These are phyloP conservation scores for Amphiduros pacificus DNA, from an alignment of 2,888 invertebrate genomes.

Conservation along the genomic window DNA sequence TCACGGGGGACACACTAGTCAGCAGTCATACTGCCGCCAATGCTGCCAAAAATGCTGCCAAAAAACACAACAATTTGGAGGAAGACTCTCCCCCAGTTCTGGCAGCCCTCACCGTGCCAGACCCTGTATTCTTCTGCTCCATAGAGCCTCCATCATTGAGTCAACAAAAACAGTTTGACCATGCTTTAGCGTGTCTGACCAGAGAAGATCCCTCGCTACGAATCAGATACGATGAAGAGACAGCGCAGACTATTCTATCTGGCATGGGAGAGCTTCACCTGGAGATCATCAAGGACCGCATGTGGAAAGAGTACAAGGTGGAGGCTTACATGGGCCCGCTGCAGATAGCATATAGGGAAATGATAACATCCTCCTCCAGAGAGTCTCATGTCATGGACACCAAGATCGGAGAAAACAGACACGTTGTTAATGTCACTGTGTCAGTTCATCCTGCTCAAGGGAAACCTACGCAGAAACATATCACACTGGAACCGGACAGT, in stretches of 20 bases:
- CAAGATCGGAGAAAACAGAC: constrained; percentile 68
- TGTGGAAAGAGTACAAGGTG: constrained; percentile 84
- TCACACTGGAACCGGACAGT: constrained; percentile 39
- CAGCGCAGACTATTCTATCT: constrained; percentile 77
- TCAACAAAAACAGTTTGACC: constrained; percentile 75
- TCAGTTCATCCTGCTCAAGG: constrained; percentile 65
- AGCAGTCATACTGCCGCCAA: constrained; percentile 31
- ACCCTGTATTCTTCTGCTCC: constrained; percentile 95
- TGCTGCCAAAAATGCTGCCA: constrained; percentile 25
- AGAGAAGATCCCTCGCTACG: constrained; percentile 80
- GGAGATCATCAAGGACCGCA: constrained; percentile 86
- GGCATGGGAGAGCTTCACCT: constrained; percentile 98
- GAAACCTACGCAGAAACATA: constrained; percentile 32
- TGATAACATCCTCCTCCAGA: constrained; percentile 61
- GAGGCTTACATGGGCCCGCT: constrained; percentile 87
- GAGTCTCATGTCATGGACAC: constrained; percentile 66
- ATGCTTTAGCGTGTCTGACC: constrained; percentile 77
- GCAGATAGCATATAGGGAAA: constrained; percentile 88
- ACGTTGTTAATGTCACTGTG: constrained; percentile 68
- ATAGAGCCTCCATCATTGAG: constrained; percentile 87
- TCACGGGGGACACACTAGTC: constrained; percentile 64
- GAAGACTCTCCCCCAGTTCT: constrained; percentile 39
- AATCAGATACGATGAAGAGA: constrained; percentile 75
- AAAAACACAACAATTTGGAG: constrained; percentile 14
- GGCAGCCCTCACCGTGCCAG: constrained; percentile 74